Evolutionary conservation across 1,140 invertebrate genomes (phyloP), one percentile per base, ranked within the genome.

Genomic region (Leguminivora glycinivorella): DNA sequence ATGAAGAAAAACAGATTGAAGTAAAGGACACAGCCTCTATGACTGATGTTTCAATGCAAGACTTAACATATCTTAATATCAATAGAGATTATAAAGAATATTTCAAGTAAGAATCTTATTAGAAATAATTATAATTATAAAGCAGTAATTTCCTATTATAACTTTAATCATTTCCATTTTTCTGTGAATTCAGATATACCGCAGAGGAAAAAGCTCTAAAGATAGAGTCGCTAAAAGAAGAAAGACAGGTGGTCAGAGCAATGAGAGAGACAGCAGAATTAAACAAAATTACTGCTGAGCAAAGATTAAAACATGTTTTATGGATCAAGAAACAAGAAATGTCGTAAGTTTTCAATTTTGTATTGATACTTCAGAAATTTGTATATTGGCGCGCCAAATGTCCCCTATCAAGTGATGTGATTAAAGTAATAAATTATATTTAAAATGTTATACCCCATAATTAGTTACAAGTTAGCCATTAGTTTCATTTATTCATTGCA

Each of bases 221-320:
- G 75, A 79, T 90, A 71, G 88, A 91, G 29, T 79, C 89, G 4
- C 52, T 92, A n/a, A 83, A 88, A 81, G 89, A 91, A 74, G 86
- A 92, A 70, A 79, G 84, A 12, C 83, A 85, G 34, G 82, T 90
- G 6, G 77, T 89, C 4, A 83, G 83, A 69, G 88, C 88, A 24
- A 90, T 92, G 88, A 83, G 89, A 77, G 87, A 91, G 75, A 88
- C 91, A 14, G 90, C 91, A 52, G 88, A 91, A 75, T 69, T 92
- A 12, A 91, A 92, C 63, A 92, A 92, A 77, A 92, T 92, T 56
- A 92, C 90, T 43, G 89, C 90, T 12, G 90, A 92, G 71, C 88
- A 92, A 76, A 87, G 84, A 75, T 70, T 92, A 2, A 92, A 92
- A 56, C 86, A 90, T 75, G 71, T 92, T 2, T 68, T 91, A 14